Evolutionary conservation across 2,888 invertebrate genomes (phyloP), one percentile per base, ranked within the genome.

Genomic region (Salticus scenicus): DNA sequence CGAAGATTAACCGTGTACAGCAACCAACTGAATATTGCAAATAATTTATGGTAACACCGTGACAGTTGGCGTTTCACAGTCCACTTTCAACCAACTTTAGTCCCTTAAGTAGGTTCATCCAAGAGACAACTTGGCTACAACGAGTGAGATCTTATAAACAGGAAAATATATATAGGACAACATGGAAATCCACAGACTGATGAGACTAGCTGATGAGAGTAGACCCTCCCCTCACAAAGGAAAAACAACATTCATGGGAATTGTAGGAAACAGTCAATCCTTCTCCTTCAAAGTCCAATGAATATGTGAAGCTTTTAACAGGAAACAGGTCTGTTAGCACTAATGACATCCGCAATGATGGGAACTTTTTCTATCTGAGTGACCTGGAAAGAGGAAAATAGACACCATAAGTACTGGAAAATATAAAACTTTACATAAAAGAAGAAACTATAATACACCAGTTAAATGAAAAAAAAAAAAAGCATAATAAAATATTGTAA

Each of bases 321-420:
- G 57, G 87, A 83, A 8, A 87, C 87, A 14, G 83, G 87, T 73
- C 87, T 42, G 69, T 76, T 79, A 12, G 87, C 57, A 37, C 83
- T 75, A 28, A 87, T 73, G 37, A 83, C 74, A n/a, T 83, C 87
- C 20, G 57, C 73, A 14, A 87, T 79, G 63, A 72, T 81, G n/a
- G 87, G 84, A 7, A 85, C 66, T 74, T 85, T 85, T 51, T 87
- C 87, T 57, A 70, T 74, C 37, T 87, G 87, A 77, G 37, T 85
- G 7, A 81, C 81, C 87, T 87, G 74, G 20, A 33, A 67, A 27
- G 33, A 33, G 12, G 10, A 47, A 42, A 72, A 72, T 17, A 47
- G 17, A n/a, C n/a, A 69, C 41, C 31, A n/a, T n/a, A n/a, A n/a
- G n/a, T 30, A n/a, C n/a, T n/a, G n/a, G n/a, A n/a, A n/a, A n/a